phyloP scores from a whole-genome alignment of 2,888 invertebrate genomes.

The Oxyscelio sp. region DNA sequence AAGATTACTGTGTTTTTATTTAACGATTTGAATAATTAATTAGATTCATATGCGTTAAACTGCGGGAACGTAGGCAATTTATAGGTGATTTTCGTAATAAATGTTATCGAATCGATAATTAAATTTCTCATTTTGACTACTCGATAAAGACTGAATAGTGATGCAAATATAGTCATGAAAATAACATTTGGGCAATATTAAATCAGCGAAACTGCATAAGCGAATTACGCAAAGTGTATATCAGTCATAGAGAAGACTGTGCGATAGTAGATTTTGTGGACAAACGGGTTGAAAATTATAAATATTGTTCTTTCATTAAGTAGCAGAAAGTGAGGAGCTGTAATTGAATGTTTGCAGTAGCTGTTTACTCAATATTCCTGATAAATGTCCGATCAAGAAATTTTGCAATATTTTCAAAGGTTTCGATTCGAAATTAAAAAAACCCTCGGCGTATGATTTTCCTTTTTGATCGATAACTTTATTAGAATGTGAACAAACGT shows the following conservation, averaged over 20 bases:
- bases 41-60: not conserved
- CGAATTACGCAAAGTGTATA: constrained; percentile 8
- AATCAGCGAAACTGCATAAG: constrained; percentile 5
- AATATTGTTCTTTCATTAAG: constrained; percentile 57
- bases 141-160: not conserved
- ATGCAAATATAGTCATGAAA: constrained; percentile 30
- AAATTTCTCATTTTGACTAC: constrained; percentile 6
- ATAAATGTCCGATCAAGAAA: not conserved
- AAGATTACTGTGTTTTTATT: constrained; percentile 5
- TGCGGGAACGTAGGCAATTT: not conserved
- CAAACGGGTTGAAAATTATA: constrained; percentile 19
- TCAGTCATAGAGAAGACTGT: not conserved
- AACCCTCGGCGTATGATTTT: too few relatives aligned
- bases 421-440: too few relatives aligned
- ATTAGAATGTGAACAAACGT: too few relatives aligned
- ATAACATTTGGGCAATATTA: constrained; percentile 24
- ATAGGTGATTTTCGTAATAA: constrained; percentile 1
- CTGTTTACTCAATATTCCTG: not conserved
- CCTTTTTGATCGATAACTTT: too few relatives aligned
- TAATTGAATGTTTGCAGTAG: constrained; percentile 12
- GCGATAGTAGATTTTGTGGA: constrained; percentile 7
- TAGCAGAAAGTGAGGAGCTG: constrained; percentile 10
- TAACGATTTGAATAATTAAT: not conserved
- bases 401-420: not conserved
- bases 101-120: not conserved